Percentiles rank a stretch among this genome's conserved stretches.
Conservation (phyloP, 2,888 invertebrate genomes). For the Scelioninae gen. 2 region DNA sequence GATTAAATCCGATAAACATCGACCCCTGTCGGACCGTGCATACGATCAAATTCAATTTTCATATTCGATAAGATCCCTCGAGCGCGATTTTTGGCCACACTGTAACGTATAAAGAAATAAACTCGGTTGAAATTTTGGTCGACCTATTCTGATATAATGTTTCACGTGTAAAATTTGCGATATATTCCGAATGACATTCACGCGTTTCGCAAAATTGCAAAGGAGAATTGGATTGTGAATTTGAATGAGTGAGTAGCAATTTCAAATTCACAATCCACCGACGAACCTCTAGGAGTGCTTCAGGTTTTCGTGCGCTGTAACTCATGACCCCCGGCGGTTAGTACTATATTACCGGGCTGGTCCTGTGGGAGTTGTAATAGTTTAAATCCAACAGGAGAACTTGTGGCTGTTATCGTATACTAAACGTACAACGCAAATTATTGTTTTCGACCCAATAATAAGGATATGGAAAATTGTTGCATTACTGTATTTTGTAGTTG, state of each 20-base stretch:
- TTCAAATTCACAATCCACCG: constrained; percentile 42
- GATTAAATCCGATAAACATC: constrained; percentile 26
- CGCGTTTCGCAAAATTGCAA: constrained; percentile 52
- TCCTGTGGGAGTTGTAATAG: constrained; percentile 60
- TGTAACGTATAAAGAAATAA: background rate
- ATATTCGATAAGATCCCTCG: constrained; percentile 31
- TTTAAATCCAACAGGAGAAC: constrained; percentile 61
- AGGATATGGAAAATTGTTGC: constrained; percentile 48
- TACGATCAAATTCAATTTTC: constrained; percentile 42
- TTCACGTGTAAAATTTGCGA: constrained; percentile 38
- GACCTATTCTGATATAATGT: constrained; percentile 21
- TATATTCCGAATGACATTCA: constrained; percentile 49
- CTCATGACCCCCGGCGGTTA: constrained; percentile 57
- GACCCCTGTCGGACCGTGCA: background rate
- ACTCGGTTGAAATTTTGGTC: constrained; percentile 7
- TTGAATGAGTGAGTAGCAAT: constrained; percentile 57
- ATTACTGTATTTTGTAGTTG: no score
- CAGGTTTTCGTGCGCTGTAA: constrained; percentile 57
- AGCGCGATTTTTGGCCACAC: constrained; percentile 13
- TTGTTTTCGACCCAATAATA: constrained; percentile 47
- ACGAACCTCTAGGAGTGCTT: constrained; percentile 43
- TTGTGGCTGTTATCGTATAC: constrained; percentile 58
- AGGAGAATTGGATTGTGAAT: constrained; percentile 56
- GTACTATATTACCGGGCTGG: constrained; percentile 59
- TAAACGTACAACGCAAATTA: constrained; percentile 53